Evolutionary conservation across 2,888 invertebrate genomes (phyloP).

Genomic region (Leptinotarsa rubiginosa): DNA sequence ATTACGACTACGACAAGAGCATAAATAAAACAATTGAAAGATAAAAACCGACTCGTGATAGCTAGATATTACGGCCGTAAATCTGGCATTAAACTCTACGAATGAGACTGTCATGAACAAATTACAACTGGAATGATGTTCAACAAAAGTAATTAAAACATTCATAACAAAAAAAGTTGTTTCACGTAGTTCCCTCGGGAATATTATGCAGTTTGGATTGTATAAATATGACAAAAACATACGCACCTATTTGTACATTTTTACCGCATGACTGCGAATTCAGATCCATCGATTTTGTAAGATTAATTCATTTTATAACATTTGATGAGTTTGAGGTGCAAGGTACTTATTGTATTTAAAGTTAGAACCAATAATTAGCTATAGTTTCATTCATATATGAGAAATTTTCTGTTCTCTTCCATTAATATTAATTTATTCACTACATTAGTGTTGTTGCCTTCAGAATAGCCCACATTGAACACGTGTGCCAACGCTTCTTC

Average conservation of each 20-base stretch:
- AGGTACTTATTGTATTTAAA: too few relatives aligned
- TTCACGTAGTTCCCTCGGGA: not conserved
- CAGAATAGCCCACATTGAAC: too few relatives aligned
- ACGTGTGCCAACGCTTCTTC: too few relatives aligned
- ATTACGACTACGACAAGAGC: too few relatives aligned
- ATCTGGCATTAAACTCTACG: not conserved
- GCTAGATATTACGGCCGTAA: not conserved
- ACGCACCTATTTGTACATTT: not conserved
- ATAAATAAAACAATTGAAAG: slow-evolving; percentile 5
- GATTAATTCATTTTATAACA: not conserved
- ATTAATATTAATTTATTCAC: too few relatives aligned
- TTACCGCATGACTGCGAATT: not conserved
- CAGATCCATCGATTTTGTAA: not conserved
- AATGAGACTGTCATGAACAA: slow-evolving; percentile 11
- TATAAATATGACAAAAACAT: slow-evolving; percentile 1
- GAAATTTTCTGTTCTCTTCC: too few relatives aligned
- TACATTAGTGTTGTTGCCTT: too few relatives aligned
- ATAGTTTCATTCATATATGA: too few relatives aligned
- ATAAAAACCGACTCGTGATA: not conserved
- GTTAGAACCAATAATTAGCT: too few relatives aligned
- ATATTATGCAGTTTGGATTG: not conserved
- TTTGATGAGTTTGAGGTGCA: too few relatives aligned
- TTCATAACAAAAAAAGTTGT: not conserved
- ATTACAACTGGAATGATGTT: slow-evolving; percentile 8
- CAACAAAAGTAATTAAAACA: slow-evolving; percentile 11